Base-by-base conservation (phyloP, 2,113 vertebrate species). In the Anarrhichthys ocellatus region DNA sequence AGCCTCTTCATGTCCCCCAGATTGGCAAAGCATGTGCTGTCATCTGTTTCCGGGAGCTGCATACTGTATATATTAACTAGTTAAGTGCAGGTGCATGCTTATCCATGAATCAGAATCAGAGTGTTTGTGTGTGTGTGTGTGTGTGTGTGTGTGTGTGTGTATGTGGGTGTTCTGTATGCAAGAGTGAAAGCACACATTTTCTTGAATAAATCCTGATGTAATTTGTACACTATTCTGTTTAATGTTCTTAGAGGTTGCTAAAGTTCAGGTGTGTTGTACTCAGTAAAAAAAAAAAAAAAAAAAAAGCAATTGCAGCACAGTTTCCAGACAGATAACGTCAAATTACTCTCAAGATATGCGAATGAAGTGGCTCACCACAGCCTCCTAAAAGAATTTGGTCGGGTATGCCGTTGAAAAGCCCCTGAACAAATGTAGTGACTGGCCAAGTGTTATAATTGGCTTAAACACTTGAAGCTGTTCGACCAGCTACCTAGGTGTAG, bases 21-120 rank as follows among this genome's bases (percentile, higher is more conserved):
- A 48, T 56, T 77, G 74, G 66, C 58, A 58, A 38, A 42, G 14
- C 11, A 61, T 73, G 38, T 66, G 50, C 50, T 42, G 32, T 78
- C 42, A 73, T 67, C 69, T 73, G 69, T 42, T 73, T 67, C 52
- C 40, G 54, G 65, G 14, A 46, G 71, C 62, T 62, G 73, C 80
- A 76, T 82, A 27, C 27, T 27, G 27, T 27, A 32, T 32, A 38
- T 48, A 44, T 76, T 67, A 73, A 8, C 32, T 22, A 62, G 9
- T 50, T 58, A 29, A 78, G 68, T 61, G 63, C 63, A 73, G 62
- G 70, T 79, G 62, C 32, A 32, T 56, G 42, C 46, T 83, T 18
- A 65, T 46, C 48, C 20, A 18, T 72, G 74, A 9, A 29, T 74
- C 44, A 64, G 22, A 18, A 32, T 32, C 32, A 32, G 3, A 3